Percentiles rank a stretch among this genome's conserved stretches.
phyloP scores from a whole-genome alignment of 2,113 vertebrate species.

The Ivindomyrus marchei region DNA sequence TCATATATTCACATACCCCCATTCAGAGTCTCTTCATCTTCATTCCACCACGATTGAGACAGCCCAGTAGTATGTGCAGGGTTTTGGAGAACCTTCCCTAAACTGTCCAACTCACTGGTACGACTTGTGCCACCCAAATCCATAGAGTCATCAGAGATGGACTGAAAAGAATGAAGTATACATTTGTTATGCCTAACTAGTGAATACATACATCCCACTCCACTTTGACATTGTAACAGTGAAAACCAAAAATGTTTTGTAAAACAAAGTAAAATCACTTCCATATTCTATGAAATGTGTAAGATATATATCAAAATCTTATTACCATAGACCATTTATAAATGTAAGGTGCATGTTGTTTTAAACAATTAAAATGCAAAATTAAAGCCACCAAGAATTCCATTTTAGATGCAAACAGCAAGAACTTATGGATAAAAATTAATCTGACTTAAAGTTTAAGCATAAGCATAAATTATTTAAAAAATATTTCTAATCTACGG shows the following conservation, averaged over 20 bases:
- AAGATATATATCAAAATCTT: not conserved
- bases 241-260: not conserved
- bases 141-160: slow-evolving; percentile 88
- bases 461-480: not conserved
- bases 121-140: slow-evolving; percentile 58
- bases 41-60: slow-evolving; percentile 67
- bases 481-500: not conserved
- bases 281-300: not conserved
- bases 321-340: not conserved
- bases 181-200: not conserved
- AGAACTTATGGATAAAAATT: not conserved
- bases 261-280: not conserved
- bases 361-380: not conserved
- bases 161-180: slow-evolving; percentile 50
- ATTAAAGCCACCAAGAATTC: not conserved
- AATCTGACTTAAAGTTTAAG: not conserved
- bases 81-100: slow-evolving; percentile 51
- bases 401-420: not conserved
- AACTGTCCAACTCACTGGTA: slow-evolving; percentile 47
- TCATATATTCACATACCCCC: slow-evolving; percentile 44
- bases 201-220: not conserved
- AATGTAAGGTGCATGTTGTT: not conserved
- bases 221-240: not conserved
- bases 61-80: slow-evolving; percentile 50
- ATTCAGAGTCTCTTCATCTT: slow-evolving; percentile 51